Evolutionary conservation across 2,797 vertebrate species (phyloP).

Genomic region (Sebastes steindachneri): DNA sequence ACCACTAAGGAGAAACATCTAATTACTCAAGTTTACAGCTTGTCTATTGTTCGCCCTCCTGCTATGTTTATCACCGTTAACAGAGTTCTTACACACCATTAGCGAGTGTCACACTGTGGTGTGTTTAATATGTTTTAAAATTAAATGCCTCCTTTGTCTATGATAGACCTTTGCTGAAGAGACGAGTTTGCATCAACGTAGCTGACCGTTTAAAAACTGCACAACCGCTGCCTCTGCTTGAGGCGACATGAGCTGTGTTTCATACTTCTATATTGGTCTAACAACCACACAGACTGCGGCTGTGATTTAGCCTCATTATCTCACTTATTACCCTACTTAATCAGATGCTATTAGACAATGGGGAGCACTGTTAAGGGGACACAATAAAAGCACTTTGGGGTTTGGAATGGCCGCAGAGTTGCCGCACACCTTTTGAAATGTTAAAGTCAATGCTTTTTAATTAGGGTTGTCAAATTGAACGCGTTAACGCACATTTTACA

Average conservation of each 20-base stretch:
- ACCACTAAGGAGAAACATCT: conserved; percentile 17
- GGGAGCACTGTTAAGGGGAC: conserved; percentile 12
- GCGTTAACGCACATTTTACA: too few relatives aligned
- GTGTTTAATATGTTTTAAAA: background rate
- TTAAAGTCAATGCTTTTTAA: background rate
- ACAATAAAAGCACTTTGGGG: conserved; percentile 23
- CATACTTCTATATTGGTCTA: background rate
- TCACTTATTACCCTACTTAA: conserved; percentile 15
- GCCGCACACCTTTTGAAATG: background rate
- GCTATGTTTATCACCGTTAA: conserved; percentile 10
- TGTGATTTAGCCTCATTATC: conserved; percentile 12
- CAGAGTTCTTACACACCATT: background rate
- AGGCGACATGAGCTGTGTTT: background rate
- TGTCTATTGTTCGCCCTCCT: background rate
- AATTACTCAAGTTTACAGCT: conserved; percentile 38
- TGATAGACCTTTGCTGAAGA: background rate
- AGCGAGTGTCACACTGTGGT: background rate
- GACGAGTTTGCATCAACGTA: background rate
- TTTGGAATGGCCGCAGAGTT: background rate
- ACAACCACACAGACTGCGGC: background rate
- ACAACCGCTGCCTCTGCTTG: background rate
- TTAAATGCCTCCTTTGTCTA: background rate
- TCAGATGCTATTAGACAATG: conserved; percentile 17
- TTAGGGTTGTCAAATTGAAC: background rate
- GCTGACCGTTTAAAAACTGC: background rate